Percentiles rank a stretch among this genome's conserved stretches.
Conservation (phyloP, 2,113 vertebrate genomes). For the Gorsachius goisagi region DNA sequence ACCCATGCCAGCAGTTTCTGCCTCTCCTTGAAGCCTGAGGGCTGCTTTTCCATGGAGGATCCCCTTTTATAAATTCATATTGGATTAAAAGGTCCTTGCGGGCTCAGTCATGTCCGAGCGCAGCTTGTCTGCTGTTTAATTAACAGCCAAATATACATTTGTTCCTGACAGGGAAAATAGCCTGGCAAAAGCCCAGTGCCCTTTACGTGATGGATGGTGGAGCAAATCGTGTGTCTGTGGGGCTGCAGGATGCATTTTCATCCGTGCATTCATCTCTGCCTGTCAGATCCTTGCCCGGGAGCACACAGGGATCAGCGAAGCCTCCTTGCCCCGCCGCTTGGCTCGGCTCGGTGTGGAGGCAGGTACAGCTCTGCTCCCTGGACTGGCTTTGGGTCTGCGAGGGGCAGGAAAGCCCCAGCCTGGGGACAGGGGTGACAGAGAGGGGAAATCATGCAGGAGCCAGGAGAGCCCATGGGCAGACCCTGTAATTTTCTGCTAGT, state of each 20-base stretch:
- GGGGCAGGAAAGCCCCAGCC: not conserved
- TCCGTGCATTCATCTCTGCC: rapidly evolving
- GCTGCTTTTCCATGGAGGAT: not conserved
- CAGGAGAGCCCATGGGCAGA: not conserved
- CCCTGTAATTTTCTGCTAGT: not conserved
- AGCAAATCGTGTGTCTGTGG: not conserved
- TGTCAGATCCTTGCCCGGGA: not conserved
- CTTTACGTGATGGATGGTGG: conserved; percentile 60
- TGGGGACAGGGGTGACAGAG: not conserved
- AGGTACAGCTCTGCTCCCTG: not conserved
- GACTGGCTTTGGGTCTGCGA: not conserved
- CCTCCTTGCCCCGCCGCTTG: not conserved
- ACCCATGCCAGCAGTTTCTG: not conserved
- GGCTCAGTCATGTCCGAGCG: not conserved
- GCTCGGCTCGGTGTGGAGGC: not conserved
- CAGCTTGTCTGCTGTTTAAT: conserved; percentile 47
- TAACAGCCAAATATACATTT: conserved; percentile 32
- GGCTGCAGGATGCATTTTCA: not conserved
- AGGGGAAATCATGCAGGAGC: not conserved
- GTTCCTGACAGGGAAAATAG: conserved; percentile 44
- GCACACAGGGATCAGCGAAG: not conserved
- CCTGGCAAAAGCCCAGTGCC: conserved; percentile 36
- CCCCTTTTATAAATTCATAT: not conserved
- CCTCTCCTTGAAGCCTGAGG: not conserved
- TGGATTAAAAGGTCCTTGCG: not conserved